Evolutionary conservation across 1,140 invertebrate species (phyloP), one percentile per base, ranked within the genome.

Genomic region (Heterodera carotae): DNA sequence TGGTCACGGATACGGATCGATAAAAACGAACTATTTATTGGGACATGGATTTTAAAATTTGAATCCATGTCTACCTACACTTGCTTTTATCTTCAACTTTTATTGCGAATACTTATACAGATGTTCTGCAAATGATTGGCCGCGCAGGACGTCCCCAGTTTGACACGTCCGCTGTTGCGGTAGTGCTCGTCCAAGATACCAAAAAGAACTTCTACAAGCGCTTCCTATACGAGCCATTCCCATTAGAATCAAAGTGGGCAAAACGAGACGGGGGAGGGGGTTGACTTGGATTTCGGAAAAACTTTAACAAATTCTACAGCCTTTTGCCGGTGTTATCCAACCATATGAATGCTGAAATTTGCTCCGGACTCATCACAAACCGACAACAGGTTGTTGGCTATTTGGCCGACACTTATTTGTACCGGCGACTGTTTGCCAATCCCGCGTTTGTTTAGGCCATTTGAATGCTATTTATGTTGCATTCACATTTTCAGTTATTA

Each of bases 191-290:
- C 0, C 97, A 99, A 83, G 97, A 99, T 85, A 92, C 94, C 31
- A 99, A 99, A 89, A 99, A 99, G 88, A 94, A 95, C 87, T 99
- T 98, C 90, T 99, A 99, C 89, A 97, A 97, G 87, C 97, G 97
- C 88, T 99, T 99, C 88, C 89, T 99, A 0, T 98, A 99, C 88
- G 95, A 99, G 88, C 97, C 97, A 0, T 99, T 99, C 88, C 97
- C 97, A 0, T 96, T 99, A 0, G 97, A 99, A 88, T 98, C 96
- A 0, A 91, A 89, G 89, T 90, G 82, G 64, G 25, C 31, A 48
- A 22, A 72, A 75, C 25, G 27, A 70, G 34, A n/a, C n/a, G n/a
- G n/a, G n/a, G n/a, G n/a, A n/a, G n/a, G n/a, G n/a, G n/a, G n/a
- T n/a, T n/a, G n/a, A n/a, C n/a, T n/a, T n/a, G n/a, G n/a, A n/a